These are phyloP conservation scores for Sibirionetta formosa DNA, from an alignment of 2,797 vertebrate genomes.

Conservation along the genomic window DNA sequence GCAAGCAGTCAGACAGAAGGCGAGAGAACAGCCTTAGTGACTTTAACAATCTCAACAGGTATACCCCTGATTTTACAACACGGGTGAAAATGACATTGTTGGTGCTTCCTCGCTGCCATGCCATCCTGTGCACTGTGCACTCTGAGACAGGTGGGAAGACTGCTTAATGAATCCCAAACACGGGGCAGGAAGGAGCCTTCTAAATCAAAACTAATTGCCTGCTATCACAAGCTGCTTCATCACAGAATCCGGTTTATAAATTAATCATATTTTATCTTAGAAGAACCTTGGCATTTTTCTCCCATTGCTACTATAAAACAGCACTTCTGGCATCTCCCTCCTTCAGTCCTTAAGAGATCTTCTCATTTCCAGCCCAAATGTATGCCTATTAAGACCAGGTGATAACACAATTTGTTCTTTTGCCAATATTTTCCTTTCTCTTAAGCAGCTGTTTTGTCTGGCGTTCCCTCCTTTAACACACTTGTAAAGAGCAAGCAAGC, in stretches of 20 bases:
- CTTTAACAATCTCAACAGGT: neutral
- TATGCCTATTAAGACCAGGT: neutral
- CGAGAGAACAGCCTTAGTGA: neutral
- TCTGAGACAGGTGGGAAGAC: neutral
- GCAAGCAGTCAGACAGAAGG: neutral
- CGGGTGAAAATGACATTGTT: fast-evolving
- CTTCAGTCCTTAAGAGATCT: neutral
- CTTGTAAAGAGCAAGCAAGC: neutral
- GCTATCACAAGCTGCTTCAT: slow-evolving; percentile 51
- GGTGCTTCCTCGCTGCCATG: neutral
- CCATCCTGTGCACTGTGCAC: fast-evolving
- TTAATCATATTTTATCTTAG: slow-evolving; percentile 43
- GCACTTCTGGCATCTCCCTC: neutral
- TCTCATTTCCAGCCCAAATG: neutral
- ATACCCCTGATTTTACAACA: neutral
- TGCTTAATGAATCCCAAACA: slow-evolving; percentile 20
- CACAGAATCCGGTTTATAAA: slow-evolving; percentile 42
- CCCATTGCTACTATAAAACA: neutral
- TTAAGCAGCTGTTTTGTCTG: neutral
- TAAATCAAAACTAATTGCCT: slow-evolving; percentile 63
- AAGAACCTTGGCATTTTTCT: neutral
- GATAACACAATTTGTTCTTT: neutral
- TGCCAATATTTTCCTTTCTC: neutral
- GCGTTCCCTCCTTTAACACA: neutral
- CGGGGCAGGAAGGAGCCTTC: neutral